Percentiles rank a stretch among this genome's conserved stretches.
phyloP scores from a whole-genome alignment of 2,113 vertebrate genomes.

The Myocastor coypus region DNA sequence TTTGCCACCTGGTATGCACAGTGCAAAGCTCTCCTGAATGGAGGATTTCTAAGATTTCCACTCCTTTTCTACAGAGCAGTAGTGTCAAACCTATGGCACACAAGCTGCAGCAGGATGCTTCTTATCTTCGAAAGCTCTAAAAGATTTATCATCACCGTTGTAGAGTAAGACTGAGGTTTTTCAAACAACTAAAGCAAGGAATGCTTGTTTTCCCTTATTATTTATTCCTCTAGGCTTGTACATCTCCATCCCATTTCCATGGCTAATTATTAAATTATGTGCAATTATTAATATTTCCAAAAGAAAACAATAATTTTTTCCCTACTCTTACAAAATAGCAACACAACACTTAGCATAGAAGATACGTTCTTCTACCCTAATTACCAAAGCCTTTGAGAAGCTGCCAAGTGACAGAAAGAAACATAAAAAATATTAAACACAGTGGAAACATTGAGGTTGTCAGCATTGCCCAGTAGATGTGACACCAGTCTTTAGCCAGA shows the following conservation, averaged over 20 bases:
- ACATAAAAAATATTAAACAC: too few species aligned
- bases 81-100: neutral
- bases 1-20: neutral
- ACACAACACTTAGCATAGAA: neutral
- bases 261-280: slow-evolving; percentile 22
- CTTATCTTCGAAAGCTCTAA: neutral
- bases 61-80: neutral
- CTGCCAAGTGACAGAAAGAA: too few species aligned
- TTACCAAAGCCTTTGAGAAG: too few species aligned
- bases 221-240: neutral
- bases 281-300: neutral
- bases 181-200: neutral
- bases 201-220: neutral
- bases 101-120: neutral
- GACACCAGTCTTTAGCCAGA: too few species aligned
- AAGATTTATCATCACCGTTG: neutral
- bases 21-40: neutral
- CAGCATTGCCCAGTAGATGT: too few species aligned
- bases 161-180: neutral
- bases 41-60: slow-evolving; percentile 2
- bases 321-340: neutral
- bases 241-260: neutral
- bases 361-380: neutral
- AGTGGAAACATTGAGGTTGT: too few species aligned
- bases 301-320: neutral